phyloP scores from a whole-genome alignment of 1,140 invertebrate species.

The Heliconius hermathena region DNA sequence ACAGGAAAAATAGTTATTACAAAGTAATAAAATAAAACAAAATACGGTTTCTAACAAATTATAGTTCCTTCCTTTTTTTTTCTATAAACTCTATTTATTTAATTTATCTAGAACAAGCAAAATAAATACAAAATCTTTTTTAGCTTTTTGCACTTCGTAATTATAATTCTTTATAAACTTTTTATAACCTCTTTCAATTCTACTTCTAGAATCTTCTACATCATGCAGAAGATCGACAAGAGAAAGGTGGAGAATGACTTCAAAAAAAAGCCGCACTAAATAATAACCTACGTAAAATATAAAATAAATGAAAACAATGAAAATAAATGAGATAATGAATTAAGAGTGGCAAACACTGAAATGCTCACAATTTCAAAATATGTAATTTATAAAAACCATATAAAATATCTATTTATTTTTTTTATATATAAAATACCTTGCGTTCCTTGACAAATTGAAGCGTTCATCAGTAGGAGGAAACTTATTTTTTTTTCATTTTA shows the following conservation, averaged over 20 bases:
- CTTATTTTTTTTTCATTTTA: no score
- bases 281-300: no score
- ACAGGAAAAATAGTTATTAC: no score
- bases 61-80: neutral
- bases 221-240: constrained; percentile 45
- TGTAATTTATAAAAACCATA: no score
- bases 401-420: no score
- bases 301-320: no score
- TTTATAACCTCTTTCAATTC: neutral
- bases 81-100: constrained; percentile 14
- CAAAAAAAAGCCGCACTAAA: neutral
- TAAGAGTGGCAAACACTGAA: no score
- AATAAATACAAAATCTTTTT: constrained; percentile 53
- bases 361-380: no score
- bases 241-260: constrained; percentile 56
- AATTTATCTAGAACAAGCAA: constrained; percentile 48
- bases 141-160: constrained; percentile 43
- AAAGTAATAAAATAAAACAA: neutral
- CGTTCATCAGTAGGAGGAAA: no score
- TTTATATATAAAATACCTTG: no score
- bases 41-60: neutral
- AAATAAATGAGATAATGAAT: no score
- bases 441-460: no score
- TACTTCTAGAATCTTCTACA: constrained; percentile 45
- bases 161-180: constrained; percentile 48